These are phyloP conservation scores for Prunella fulvescens DNA, from an alignment of 2,113 vertebrate species.

Conservation along the genomic window DNA sequence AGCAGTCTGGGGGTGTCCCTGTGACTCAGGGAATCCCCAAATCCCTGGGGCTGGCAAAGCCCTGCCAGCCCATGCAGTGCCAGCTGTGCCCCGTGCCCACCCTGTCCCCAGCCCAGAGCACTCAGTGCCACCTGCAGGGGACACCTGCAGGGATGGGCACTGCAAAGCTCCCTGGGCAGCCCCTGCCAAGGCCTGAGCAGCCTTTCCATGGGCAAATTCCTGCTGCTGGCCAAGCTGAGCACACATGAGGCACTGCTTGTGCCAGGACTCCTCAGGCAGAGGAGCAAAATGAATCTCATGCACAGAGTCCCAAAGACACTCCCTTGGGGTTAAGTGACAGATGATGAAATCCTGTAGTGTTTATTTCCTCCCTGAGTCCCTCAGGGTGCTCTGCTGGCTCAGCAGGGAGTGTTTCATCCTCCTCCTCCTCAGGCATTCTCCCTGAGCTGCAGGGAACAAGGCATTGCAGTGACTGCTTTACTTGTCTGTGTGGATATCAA, in stretches of 20 bases:
- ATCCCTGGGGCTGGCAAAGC: not conserved
- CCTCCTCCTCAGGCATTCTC: not conserved
- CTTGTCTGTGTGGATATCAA: not conserved
- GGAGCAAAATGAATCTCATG: not conserved
- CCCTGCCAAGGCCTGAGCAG: not conserved
- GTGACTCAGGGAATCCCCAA: not conserved
- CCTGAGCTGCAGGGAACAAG: not conserved
- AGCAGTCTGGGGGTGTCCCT: not conserved
- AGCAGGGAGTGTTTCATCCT: not conserved
- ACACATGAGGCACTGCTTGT: not conserved
- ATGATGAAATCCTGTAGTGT: not conserved
- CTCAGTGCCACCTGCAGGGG: not conserved
- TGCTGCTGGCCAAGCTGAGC: fast-evolving
- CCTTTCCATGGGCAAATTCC: not conserved
- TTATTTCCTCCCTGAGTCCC: not conserved
- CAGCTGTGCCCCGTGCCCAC: not conserved
- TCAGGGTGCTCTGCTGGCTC: not conserved
- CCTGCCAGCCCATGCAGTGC: not conserved
- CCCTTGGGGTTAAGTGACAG: not conserved
- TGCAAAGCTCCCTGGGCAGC: not conserved
- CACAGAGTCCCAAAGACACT: not conserved
- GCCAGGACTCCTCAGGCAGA: not conserved
- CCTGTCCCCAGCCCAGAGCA: not conserved
- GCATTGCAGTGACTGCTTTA: not conserved
- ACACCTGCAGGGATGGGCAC: not conserved